Evolutionary conservation across 2,797 vertebrate species (phyloP).

Genomic region (Danio kyathit): DNA sequence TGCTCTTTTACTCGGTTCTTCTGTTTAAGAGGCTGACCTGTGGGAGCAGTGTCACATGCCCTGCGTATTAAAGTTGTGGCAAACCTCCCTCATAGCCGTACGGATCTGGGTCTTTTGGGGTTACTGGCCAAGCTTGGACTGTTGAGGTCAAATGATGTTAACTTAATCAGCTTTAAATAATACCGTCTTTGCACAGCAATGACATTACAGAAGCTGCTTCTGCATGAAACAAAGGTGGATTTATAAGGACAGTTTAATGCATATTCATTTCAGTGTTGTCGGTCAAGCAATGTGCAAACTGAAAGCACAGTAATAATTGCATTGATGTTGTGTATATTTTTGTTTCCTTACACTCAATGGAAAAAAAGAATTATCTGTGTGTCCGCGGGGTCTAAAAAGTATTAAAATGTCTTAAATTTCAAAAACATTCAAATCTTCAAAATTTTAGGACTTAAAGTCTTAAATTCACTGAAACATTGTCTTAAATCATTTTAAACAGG

Average conservation of each 20-base stretch:
- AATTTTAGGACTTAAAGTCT: no score
- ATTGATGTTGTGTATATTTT: no score
- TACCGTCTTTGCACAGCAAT: not conserved
- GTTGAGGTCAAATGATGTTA: constrained; percentile 1
- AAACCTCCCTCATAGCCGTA: not conserved
- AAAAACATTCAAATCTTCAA: no score
- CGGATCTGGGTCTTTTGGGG: not conserved
- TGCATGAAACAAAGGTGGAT: not conserved
- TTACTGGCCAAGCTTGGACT: not conserved
- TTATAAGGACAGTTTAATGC: not conserved
- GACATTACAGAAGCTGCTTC: not conserved
- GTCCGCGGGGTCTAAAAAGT: no score
- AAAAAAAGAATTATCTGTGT: no score
- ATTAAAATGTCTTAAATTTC: no score
- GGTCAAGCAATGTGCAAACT: no score
- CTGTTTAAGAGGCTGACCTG: constrained; percentile 5
- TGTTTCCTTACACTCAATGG: no score
- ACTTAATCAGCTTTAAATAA: constrained; percentile 23
- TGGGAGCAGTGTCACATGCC: not conserved
- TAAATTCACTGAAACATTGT: no score
- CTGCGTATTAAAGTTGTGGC: not conserved
- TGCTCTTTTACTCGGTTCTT: not conserved
- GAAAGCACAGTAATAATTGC: no score
- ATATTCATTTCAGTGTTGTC: no score
- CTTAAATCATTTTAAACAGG: no score